Evolutionary conservation across 37 sponge, comb jelly and placozoan species (phyloP), one percentile per base, ranked within the genome.

Genomic region (Aplysina aerophoba): DNA sequence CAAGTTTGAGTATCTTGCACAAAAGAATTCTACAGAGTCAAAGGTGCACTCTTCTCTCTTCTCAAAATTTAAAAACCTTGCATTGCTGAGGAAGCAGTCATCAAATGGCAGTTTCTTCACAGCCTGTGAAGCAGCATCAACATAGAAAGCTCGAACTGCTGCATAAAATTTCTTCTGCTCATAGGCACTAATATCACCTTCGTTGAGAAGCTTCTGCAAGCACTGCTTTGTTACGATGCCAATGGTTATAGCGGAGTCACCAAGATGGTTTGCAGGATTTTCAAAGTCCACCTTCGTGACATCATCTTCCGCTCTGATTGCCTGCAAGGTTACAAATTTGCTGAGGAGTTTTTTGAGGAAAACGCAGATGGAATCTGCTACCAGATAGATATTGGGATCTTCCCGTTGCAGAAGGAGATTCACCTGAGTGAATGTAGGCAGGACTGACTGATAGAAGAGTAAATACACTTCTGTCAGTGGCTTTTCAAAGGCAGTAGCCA

Each of bases 101-200:
- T 67, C 69, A 67, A 86, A 38, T 17, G 93, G 93, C 27, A 79
- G 65, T 0, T 64, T 83, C 1, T 63, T 59, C 11, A 88, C 22
- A 34, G 72, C 37, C 8, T 92, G 87, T 22, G 58, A 33, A 58
- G 59, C 36, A 64, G 86, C 79, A 40, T 14, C 22, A 15, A 33
- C 75, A 58, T 85, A 92, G 59, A 92, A 88, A 0, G 22, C 34
- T 14, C 89, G 54, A 15, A 74, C 92, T 39, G 58, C 92, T 36
- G 19, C 27, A 40, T 88, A 88, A 58, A 92, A 92, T 36, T n/a
- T n/a, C n/a, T 20, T 79, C 38, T 59, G 79, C 21, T 87, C 55
- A 6, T n/a, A n/a, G 3, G 11, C 74, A 25, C 33, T 24, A 69
- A 84, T 84, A 41, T 85, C 85, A 33, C 85, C 85, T 35, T 74